Base-by-base conservation (phyloP, 2,113 vertebrate species). In the Hiodon alosoides region DNA sequence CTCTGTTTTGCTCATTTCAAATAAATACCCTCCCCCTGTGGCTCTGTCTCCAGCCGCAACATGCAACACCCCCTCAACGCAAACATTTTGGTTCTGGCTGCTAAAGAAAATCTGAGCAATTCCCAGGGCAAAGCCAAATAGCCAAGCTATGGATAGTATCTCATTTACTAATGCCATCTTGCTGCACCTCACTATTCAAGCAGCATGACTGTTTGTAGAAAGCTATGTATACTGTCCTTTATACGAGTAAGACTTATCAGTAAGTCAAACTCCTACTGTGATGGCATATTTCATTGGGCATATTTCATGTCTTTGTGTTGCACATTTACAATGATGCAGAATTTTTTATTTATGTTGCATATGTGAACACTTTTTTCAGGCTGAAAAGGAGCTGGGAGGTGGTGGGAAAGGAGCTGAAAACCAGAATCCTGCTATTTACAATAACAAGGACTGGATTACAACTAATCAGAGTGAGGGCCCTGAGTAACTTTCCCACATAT, bases 381-480 rank as follows among this genome's bases (percentile, higher is more conserved):
- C 47, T 0, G 47, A 79, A 31, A 31, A 31, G 31, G 31, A 76
- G 77, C 79, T 77, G 31, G 59, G 7, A 47, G 67, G 31, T 81
- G 59, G 82, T 71, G 76, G 64, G 81, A 75, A 70, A 72, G n/a
- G 65, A 75, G 67, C 71, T 69, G 68, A 47, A 66, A 71, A 79
- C 46, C 77, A 60, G 75, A 73, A 76, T 76, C 70, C 75, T 81
- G 73, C 78, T 77, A 79, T 78, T 79, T 78, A 72, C 75, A 65
- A 71, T 84, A 86, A 87, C 80, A 69, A 76, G 76, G 86, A 83
- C 79, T 77, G 81, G 80, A 83, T 74, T 74, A 76, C 69, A 87
- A 85, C 78, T 80, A 84, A 82, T 74, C 73, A 48, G 60, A 79
- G 62, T 64, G 54, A 62, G 67, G 16, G 46, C 62, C 17, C 2